These are phyloP conservation scores for Osedax frankpressi DNA, from an alignment of 2,888 invertebrate species.

Conservation along the genomic window DNA sequence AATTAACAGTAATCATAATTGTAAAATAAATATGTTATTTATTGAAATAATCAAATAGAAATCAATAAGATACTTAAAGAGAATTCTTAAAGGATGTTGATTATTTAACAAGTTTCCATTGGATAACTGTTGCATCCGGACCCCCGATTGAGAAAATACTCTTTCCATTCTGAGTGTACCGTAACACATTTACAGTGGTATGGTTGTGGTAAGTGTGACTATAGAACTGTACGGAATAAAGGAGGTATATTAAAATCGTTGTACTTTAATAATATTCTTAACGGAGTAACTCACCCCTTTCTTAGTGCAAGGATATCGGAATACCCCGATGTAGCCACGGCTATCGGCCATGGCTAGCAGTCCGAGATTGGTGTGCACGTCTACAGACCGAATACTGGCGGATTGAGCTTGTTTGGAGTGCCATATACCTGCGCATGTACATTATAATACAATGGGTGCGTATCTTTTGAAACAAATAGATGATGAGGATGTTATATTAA, in stretches of 20 bases:
- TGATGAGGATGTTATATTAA: too few species aligned
- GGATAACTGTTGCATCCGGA: neutral
- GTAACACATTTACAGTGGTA: neutral
- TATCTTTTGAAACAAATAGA: too few species aligned
- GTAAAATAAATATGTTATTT: too few species aligned
- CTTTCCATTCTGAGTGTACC: neutral
- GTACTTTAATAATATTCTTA: too few species aligned
- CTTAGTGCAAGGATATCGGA: conserved; percentile 34
- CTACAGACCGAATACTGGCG: conserved; percentile 30
- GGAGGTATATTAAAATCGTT: too few species aligned
- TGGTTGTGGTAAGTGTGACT: neutral
- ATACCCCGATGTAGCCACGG: conserved; percentile 33
- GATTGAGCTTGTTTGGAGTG: conserved; percentile 30
- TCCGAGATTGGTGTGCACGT: conserved; percentile 28
- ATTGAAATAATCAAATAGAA: too few species aligned
- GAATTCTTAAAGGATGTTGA: too few species aligned
- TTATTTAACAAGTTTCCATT: neutral
- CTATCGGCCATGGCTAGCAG: conserved; percentile 36
- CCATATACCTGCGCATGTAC: conserved; percentile 31
- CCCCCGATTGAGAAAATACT: neutral
- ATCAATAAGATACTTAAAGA: too few species aligned
- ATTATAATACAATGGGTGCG: too few species aligned
- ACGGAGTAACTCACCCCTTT: conserved; percentile 36
- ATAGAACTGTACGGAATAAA: neutral
- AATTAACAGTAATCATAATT: too few species aligned